Conservation (phyloP, 2,113 vertebrate species). For the Notiomystis cincta region DNA sequence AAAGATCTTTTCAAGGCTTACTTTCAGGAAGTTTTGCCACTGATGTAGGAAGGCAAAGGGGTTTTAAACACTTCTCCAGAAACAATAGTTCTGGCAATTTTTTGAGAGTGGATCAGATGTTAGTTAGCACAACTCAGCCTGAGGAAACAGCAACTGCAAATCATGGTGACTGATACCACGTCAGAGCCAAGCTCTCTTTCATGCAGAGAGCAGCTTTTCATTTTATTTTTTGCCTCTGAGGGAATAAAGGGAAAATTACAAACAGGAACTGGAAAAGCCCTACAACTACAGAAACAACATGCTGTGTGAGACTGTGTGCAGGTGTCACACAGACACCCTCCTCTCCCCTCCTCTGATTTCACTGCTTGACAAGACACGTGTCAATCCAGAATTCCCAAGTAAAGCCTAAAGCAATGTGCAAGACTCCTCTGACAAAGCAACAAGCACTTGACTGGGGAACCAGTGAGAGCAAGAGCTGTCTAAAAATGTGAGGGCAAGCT, state of each 20-base stretch:
- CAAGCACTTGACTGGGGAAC: neutral
- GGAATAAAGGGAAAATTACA: neutral
- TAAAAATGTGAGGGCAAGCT: fast-evolving
- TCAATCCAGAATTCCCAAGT: neutral
- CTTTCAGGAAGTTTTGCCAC: neutral
- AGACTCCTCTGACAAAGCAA: neutral
- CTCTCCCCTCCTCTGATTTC: neutral
- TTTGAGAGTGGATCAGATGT: neutral
- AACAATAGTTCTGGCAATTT: neutral
- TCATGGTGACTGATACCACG: neutral
- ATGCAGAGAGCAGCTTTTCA: neutral
- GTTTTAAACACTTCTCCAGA: neutral
- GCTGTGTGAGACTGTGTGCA: neutral
- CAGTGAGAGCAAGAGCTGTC: neutral
- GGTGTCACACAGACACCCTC: fast-evolving
- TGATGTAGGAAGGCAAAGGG: neutral
- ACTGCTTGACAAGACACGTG: neutral
- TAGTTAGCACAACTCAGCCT: neutral
- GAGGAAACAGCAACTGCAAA: neutral
- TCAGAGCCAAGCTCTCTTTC: neutral
- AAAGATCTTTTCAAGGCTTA: neutral
- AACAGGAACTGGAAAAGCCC: neutral
- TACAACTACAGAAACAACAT: neutral
- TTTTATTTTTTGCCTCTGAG: neutral
- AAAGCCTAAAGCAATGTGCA: neutral